Evolutionary conservation across 2,113 vertebrate species (phyloP), one percentile per base, ranked within the genome.

Genomic region (Rhinoptilus africanus): DNA sequence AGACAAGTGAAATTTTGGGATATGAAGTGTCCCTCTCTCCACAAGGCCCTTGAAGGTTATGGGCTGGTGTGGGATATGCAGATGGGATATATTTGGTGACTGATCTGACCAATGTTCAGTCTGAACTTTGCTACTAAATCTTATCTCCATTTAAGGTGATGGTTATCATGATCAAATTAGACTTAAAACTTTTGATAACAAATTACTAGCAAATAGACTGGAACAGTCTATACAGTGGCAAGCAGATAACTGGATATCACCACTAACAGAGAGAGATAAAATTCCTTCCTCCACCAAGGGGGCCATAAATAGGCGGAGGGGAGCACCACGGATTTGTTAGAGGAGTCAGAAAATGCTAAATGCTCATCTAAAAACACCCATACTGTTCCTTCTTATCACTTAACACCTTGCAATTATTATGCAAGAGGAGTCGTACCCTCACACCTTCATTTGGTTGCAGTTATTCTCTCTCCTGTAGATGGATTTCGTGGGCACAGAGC

Each of bases 401-500:
- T 50, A 66, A 66, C 3, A 22, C 21, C 45, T 63, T 54, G 35
- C 12, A n/a, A 11, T 54, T 64, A 35, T 37, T 50, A 21, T 37
- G 48, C 39, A 71, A 43, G 53, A 59, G 19, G 19, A 3, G 0
- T 14, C 37, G 35, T 34, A 34, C 5, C 13, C 16, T 83, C n/a
- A 41, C 30, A 24, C 22, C n/a, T 85, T n/a, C 48, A n/a, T 30
- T 7, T 2, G 1, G 5, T 37, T 76, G 5, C 26, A 80, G 20
- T 43, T 85, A 3, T 39, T 84, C 8, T 84, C 23, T 86, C 21
- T 23, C 41, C 21, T 32, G 12, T 8, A 60, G 66, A 45, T 22
- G 1, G 3, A 72, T 27, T 73, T 73, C 47, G 4, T 63, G 13
- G 0, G 4, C 17, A 18, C 0, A 3, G 47, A 78, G 14, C 21